A percentile compares a stretch with the other conserved stretches of the same genome.
These are phyloP conservation scores for Coecobrya sp. DNA, from an alignment of 2,888 invertebrate genomes.

Conservation along the genomic window DNA sequence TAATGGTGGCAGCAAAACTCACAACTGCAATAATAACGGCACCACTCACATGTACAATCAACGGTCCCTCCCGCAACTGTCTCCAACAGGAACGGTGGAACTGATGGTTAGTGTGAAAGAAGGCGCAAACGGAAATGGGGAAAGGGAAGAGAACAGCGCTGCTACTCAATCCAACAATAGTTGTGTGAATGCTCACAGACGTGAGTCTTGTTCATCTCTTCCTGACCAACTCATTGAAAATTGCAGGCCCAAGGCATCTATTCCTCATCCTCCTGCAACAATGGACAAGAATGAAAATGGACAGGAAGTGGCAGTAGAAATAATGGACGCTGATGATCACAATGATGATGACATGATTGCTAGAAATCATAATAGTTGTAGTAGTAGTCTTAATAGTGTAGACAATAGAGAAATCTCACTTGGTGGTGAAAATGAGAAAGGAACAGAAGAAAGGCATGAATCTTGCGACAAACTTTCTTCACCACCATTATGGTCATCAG, in stretches of 20 bases:
- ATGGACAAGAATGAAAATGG: background rate
- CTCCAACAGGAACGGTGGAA: conserved; percentile 1
- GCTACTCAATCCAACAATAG: background rate
- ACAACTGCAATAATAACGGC: conserved; percentile 12
- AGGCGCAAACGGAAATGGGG: background rate
- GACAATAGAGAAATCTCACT: background rate
- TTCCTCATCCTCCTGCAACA: background rate
- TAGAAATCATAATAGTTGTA: background rate
- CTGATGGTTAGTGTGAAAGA: background rate
- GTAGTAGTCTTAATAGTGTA: no score
- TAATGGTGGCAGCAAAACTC: conserved; percentile 19
- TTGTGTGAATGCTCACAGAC: background rate
- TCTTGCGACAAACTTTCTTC: background rate
- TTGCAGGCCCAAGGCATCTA: background rate
- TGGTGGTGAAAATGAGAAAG: background rate
- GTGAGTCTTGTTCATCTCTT: background rate
- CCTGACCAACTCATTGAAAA: background rate
- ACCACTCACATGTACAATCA: background rate
- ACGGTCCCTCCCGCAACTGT: background rate
- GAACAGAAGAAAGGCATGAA: background rate
- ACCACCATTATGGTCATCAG: background rate
- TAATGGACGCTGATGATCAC: background rate
- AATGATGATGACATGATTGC: background rate
- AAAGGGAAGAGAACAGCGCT: background rate
- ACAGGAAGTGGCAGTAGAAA: conserved; percentile 11